These are phyloP conservation scores for Helicorthomorpha holstii DNA, from an alignment of 1,140 invertebrate species.

Conservation along the genomic window DNA sequence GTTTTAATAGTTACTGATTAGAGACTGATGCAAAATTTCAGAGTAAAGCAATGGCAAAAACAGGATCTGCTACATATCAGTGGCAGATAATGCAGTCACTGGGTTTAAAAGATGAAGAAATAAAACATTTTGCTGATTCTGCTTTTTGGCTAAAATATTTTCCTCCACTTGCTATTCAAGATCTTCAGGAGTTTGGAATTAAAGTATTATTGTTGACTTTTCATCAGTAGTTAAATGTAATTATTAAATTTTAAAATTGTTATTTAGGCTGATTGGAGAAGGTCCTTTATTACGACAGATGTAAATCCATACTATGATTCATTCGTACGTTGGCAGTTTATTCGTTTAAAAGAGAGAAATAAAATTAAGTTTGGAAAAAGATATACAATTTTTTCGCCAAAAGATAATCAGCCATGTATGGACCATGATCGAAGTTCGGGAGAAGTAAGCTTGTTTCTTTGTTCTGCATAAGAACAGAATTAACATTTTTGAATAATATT, in stretches of 20 bases:
- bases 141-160: conserved; percentile 92
- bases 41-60: conserved; percentile 93
- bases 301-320: conserved; percentile 95
- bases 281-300: conserved; percentile 96
- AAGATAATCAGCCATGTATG: conserved; percentile 98
- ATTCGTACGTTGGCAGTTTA: conserved; percentile 94
- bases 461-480: neutral
- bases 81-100: conserved; percentile 98
- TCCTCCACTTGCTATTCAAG: conserved; percentile 59
- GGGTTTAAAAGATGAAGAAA: conserved; percentile 77
- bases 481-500: conserved; percentile 8
- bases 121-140: conserved; percentile 78
- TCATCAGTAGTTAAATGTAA: conserved; percentile 75
- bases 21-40: conserved; percentile 17
- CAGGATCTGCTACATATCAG: conserved; percentile 76
- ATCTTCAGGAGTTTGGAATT: conserved; percentile 11
- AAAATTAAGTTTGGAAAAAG: conserved; percentile 95
- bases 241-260: conserved; percentile 3
- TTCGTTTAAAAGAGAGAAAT: conserved; percentile 64
- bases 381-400: conserved; percentile 91
- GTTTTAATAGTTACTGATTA: neutral
- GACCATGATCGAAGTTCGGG: conserved; percentile 92
- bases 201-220: conserved; percentile 49
- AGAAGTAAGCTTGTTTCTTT: conserved; percentile 35
- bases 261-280: conserved; percentile 77